Evolutionary conservation across 2,888 invertebrate species (phyloP).

Genomic region (Terebella lapidaria): DNA sequence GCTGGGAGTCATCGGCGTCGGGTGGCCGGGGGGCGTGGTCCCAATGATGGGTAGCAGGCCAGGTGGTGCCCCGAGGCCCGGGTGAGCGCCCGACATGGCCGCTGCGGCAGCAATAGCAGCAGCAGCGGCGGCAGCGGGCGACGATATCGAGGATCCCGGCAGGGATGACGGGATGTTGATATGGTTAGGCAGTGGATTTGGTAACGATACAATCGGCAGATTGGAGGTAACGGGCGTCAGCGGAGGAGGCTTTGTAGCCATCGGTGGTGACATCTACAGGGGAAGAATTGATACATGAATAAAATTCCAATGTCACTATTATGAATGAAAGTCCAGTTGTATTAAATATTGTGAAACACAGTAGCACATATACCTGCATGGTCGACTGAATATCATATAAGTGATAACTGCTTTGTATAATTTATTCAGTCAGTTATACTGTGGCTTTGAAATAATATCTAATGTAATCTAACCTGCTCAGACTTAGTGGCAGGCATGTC

Average conservation of each 20-base stretch:
- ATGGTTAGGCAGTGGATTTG: too few species aligned
- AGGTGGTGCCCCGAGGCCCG: background rate
- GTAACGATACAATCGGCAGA: background rate
- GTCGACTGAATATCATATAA: too few species aligned
- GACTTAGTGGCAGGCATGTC: background rate
- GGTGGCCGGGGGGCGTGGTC: background rate
- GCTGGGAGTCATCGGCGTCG: conserved; percentile 4
- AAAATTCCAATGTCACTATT: too few species aligned
- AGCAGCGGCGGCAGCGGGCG: background rate
- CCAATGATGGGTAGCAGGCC: background rate
- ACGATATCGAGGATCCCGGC: background rate
- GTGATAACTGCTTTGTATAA: too few species aligned
- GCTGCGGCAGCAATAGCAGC: conserved; percentile 4
- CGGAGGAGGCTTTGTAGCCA: background rate
- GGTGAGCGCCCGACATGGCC: background rate
- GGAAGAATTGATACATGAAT: too few species aligned
- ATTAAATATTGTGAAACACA: too few species aligned
- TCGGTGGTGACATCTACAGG: background rate
- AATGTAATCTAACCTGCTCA: conserved; percentile 4
- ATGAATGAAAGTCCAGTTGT: too few species aligned
- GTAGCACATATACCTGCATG: too few species aligned
- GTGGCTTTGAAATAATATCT: too few species aligned
- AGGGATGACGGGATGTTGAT: too few species aligned
- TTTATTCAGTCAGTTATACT: too few species aligned
- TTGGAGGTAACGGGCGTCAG: background rate